Base-by-base conservation (phyloP, 2,888 invertebrate species). In the Lomographa bimaculata region DNA sequence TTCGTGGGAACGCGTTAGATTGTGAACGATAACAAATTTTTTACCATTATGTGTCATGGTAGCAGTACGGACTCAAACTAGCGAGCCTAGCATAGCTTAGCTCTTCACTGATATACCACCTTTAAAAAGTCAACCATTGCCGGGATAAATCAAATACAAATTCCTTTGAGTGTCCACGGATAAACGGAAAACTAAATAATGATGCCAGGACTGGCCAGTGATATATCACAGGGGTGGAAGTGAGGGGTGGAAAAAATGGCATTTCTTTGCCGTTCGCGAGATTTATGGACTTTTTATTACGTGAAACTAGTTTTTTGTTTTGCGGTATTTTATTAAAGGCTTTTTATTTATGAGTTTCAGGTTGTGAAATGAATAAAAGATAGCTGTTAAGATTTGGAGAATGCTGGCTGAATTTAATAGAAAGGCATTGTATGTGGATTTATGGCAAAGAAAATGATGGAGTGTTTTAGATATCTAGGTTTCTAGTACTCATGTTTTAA, bases 131-230 rank as follows among this genome's bases (percentile, higher is more conserved):
- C n/a, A n/a, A 9, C 24, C 25, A 38, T 28, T 12, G 27, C 23
- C 7, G 12, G 10, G 17, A 27, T 37, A 43, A 32, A 43, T 43
- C 32, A 43, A 23, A 10, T 9, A 43, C 42, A 43, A 43, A 43
- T 36, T 26, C 27, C 36, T 27, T 12, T 27, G 27, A 41, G 32
- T 27, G 36, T 32, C 36, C 19, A 8, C 21, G n/a, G 30, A 9
- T 8, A 9, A 26, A 18, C 24, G 25, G 24, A 18, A 42, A 40
- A 42, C 42, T 43, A 43, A 36, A 42, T 36, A 36, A 37, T 43
- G 29, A 32, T 32, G 23, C 32, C 36, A 27, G 14, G 23, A 4
- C 27, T 8, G 7, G 23, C 10, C 7, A n/a, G 32, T 37, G 36
- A 43, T 32, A 23, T 43, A 43, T 43, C 36, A 36, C 32, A 18